Conservation (phyloP, 2,888 invertebrate genomes). For the Archips crataeganus region DNA sequence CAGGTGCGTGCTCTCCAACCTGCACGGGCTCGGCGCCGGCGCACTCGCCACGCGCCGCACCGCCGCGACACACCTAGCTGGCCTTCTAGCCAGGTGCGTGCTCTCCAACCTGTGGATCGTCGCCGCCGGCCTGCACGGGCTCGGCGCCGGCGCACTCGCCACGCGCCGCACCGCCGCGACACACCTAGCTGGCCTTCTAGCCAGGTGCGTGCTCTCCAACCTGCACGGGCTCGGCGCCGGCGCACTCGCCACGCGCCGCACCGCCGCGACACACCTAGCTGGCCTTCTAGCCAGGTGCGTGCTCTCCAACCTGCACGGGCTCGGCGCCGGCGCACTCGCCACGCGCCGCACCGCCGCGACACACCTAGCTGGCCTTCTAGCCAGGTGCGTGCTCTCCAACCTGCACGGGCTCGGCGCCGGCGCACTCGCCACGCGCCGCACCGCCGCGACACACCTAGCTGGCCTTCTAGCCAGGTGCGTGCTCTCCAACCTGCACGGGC, state of each 20-base stretch:
- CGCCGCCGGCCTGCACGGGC: conserved; percentile 70
- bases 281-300: conserved; percentile 75
- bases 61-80: too few relatives aligned
- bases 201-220: conserved; percentile 67
- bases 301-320: conserved; percentile 65
- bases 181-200: conserved; percentile 76
- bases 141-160: conserved; percentile 70
- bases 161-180: conserved; percentile 74
- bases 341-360: conserved; percentile 74
- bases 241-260: conserved; percentile 70
- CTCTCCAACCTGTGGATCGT: conserved; percentile 73
- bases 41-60: too few relatives aligned
- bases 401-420: too few relatives aligned
- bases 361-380: conserved; percentile 76
- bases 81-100: too few relatives aligned
- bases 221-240: conserved; percentile 70
- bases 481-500: too few relatives aligned
- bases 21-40: too few relatives aligned
- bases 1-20: too few relatives aligned
- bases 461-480: too few relatives aligned
- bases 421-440: too few relatives aligned
- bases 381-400: too few relatives aligned
- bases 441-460: too few relatives aligned
- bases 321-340: conserved; percentile 70
- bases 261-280: conserved; percentile 76